Base-by-base conservation (phyloP, 2,797 vertebrate genomes). In the Cuniculus paca region DNA sequence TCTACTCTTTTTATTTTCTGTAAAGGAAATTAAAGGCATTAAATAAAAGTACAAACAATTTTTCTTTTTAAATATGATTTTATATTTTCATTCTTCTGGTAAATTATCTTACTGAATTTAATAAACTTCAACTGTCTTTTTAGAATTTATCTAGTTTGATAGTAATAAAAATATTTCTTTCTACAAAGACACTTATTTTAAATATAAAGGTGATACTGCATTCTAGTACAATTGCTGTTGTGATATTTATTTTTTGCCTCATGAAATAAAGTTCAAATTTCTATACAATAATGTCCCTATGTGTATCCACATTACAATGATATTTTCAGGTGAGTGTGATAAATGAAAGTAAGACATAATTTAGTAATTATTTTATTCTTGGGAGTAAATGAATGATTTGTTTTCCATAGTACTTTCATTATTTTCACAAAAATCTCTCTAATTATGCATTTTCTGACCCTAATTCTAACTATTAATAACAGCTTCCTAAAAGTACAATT, bases 81-180 rank as follows among this genome's bases (percentile, higher is more conserved):
- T 80, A 52, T 26, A 90, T 83, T 95, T 96, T 60, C 31, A 82
- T 75, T 91, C n/a, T 91, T 81, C 11, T 85, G 31, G 12, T 82
- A 56, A 88, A 88, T 83, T 77, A 2, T 81, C 28, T 68, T 70
- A 80, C 50, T 58, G 16, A 94, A 89, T 48, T 87, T 87, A 54
- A 85, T 39, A 90, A 88, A 65, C 6, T n/a, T 84, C 50, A 93
- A 60, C 39, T 96, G 6, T 17, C 45, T 84, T 89, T 96, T 82
- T 42, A 80, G 39, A 90, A 65, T 48, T 68, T 91, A 45, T 68
- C 50, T 74, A 82, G 36, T 79, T 65, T 88, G 34, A 84, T 14
- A 90, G 1, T 22, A 72, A 90, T 88, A 58, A 97, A 61, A 93
- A 52, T 56, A 81, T 88, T 90, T 78, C n/a, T 86, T 31, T 45